Evolutionary conservation across 2,888 invertebrate species (phyloP).

Genomic region (Meteorus cinctellus): DNA sequence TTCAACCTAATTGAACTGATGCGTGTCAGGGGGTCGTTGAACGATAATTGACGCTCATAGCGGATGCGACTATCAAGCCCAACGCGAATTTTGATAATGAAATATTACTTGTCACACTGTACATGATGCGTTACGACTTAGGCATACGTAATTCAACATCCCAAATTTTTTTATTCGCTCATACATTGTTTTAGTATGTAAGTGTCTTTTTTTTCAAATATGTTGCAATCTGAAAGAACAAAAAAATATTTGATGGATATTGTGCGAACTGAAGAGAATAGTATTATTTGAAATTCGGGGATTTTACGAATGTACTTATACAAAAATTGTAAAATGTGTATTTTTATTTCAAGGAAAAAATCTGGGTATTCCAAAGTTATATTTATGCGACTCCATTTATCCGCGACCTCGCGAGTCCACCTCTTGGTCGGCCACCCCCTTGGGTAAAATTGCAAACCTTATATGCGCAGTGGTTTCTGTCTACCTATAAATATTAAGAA

Average conservation of each 20-base stretch:
- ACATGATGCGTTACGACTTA: neutral
- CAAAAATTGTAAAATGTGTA: neutral
- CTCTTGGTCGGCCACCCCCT: neutral
- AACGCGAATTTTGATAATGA: constrained; percentile 1
- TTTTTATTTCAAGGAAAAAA: constrained; percentile 30
- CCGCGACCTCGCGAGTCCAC: constrained; percentile 9
- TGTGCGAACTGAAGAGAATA: neutral
- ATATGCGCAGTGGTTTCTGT: constrained; percentile 4
- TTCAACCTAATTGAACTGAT: constrained; percentile 48
- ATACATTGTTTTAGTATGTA: too few relatives aligned
- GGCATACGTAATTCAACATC: neutral
- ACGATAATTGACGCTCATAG: constrained; percentile 1
- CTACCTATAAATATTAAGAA: constrained; percentile 63
- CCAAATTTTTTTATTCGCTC: too few relatives aligned
- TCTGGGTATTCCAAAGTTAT: constrained; percentile 44
- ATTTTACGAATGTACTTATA: neutral
- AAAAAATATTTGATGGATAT: neutral
- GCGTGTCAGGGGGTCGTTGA: constrained; percentile 13
- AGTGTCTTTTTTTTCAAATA: too few relatives aligned
- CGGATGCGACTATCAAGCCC: neutral
- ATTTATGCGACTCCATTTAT: constrained; percentile 47
- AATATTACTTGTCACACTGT: neutral
- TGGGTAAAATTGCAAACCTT: constrained; percentile 33
- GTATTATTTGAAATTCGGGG: neutral
- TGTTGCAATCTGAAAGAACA: neutral